Evolutionary conservation across 30 jellyfish, hydroid and myxozoan genomes (phyloP).

Genomic region (Cassiopea xamachana): DNA sequence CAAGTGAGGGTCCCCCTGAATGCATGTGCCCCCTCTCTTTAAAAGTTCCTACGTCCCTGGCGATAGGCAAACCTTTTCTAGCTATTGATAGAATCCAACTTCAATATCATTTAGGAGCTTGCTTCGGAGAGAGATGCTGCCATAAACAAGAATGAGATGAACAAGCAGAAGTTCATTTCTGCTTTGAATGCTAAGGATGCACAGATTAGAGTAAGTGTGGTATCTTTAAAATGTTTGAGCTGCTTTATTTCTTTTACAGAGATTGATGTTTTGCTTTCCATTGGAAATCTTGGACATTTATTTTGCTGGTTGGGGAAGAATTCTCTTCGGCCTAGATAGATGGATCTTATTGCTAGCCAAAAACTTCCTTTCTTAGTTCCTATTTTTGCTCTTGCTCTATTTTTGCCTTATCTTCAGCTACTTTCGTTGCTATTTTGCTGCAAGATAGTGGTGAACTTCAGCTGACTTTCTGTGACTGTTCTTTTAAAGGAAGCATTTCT

Average conservation of each 20-base stretch:
- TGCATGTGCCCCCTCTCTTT: too few species aligned
- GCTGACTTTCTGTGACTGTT: not conserved
- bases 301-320: too few species aligned
- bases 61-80: too few species aligned
- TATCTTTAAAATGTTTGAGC: not conserved
- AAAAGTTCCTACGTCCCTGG: too few species aligned
- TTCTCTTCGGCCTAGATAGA: too few species aligned
- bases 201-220: conserved; percentile 59
- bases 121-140: conserved; percentile 76
- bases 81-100: not conserved
- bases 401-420: not conserved
- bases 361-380: too few species aligned
- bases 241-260: too few species aligned
- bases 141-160: conserved; percentile 46
- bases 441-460: too few species aligned
- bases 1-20: too few species aligned
- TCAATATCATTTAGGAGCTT: conserved; percentile 23
- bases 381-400: too few species aligned
- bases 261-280: not conserved
- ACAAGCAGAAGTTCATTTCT: conserved; percentile 67
- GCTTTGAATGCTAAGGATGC: conserved; percentile 67
- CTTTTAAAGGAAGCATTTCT: conserved; percentile 23
- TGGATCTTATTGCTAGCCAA: too few species aligned
- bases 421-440: not conserved
- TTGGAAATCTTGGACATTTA: not conserved